Evolutionary conservation across 2,113 vertebrate genomes (phyloP), one percentile per base, ranked within the genome.

Genomic region (Leptosomus discolor): DNA sequence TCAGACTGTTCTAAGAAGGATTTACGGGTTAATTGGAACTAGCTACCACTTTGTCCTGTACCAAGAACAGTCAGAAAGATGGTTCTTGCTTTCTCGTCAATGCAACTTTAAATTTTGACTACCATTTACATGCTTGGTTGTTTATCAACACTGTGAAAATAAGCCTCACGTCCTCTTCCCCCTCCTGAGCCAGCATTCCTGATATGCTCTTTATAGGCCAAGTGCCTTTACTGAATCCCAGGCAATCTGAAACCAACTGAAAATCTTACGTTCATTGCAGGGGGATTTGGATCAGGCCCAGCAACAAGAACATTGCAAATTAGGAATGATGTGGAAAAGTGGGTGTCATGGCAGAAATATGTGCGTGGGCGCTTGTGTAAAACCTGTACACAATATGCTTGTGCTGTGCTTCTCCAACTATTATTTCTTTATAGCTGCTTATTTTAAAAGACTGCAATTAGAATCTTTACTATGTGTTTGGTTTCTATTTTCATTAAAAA

Each of bases 331-430:
- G 79, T 94, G 94, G 85, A 94, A 92, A 96, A 95, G 71, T 74
- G 71, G 48, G 48, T 97, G 96, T 97, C 95, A 96, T 15, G 36
- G 69, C 57, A 94, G 80, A 97, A 97, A 81, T 97, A 97, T 94
- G 90, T 78, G 95, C 5, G 60, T 95, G 69, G 95, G 88, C 0
- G 26, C 60, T 89, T 91, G 68, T 88, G 48, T 78, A 78, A 95
- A 97, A 93, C 64, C 68, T 91, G 75, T 78, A 45, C 32, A 89
- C 88, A 94, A 85, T 92, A 91, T 92, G 86, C 39, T 68, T 75
- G 23, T 39, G 56, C 58, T 56, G 39, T 80, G 65, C 30, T 87
- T 91, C 91, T 76, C 73, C 39, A 81, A 39, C 34, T 68, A 10
- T 26, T 57, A 20, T 37, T 94, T 76, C 23, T 70, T 83, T 88